Percentiles rank a stretch among this genome's conserved stretches.
Conservation (phyloP, 2,888 invertebrate species). For the Falcaria lacertinaria region DNA sequence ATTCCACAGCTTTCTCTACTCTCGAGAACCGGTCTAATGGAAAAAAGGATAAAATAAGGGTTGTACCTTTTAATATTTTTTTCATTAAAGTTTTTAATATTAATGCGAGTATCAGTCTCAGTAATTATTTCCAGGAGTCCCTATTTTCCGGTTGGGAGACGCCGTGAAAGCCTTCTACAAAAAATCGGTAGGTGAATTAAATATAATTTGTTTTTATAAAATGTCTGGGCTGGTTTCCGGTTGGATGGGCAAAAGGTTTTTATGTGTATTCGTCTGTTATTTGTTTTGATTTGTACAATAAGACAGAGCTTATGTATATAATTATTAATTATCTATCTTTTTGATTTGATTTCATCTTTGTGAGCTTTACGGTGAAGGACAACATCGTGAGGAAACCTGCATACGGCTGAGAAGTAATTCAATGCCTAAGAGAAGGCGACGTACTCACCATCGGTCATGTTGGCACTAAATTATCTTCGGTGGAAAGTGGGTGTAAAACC, state of each 20-base stretch:
- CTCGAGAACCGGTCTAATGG: slow-evolving; percentile 62
- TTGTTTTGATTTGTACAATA: background rate
- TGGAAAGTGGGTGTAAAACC: no score
- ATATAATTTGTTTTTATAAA: slow-evolving; percentile 55
- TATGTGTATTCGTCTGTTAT: background rate
- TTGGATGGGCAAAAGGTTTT: background rate
- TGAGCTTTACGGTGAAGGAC: no score
- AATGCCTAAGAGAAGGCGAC: no score
- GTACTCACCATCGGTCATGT: no score
- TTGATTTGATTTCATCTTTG: no score
- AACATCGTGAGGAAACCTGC: no score
- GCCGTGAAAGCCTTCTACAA: slow-evolving; percentile 10
- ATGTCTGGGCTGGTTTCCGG: slow-evolving; percentile 32
- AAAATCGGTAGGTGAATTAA: slow-evolving; percentile 45
- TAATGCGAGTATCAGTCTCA: slow-evolving; percentile 57
- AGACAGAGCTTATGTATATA: no score
- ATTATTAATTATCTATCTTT: no score
- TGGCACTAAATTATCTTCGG: no score
- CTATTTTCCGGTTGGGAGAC: slow-evolving; percentile 49
- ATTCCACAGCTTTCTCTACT: slow-evolving; percentile 33
- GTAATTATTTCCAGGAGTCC: slow-evolving; percentile 68
- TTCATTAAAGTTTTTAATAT: slow-evolving; percentile 80
- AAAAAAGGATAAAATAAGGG: slow-evolving; percentile 73
- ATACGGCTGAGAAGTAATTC: no score
- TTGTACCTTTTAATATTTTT: slow-evolving; percentile 75